phyloP scores from a whole-genome alignment of 2,888 invertebrate genomes.

The Gymnoscelis rufifasciata region DNA sequence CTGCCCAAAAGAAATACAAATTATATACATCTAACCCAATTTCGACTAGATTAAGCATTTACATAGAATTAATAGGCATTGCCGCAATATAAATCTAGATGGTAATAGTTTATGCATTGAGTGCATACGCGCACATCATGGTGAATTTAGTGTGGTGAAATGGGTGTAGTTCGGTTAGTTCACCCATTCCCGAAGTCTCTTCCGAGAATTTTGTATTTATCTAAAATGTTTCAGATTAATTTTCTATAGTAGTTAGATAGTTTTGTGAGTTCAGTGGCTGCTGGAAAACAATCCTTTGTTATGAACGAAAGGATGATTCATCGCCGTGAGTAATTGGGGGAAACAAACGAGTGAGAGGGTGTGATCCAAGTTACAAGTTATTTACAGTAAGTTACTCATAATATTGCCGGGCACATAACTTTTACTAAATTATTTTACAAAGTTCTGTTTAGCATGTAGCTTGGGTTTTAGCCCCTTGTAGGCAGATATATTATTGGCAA shows the following conservation, averaged over 20 bases:
- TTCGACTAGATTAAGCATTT: not conserved
- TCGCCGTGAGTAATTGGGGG: slow-evolving; percentile 58
- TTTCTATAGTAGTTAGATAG: not conserved
- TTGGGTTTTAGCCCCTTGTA: no score
- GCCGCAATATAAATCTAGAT: not conserved
- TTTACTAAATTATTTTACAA: no score
- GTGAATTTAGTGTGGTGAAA: not conserved
- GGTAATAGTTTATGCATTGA: not conserved
- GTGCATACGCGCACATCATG: not conserved
- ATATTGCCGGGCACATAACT: no score
- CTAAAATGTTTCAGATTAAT: no score
- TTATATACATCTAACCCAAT: not conserved
- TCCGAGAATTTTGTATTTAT: not conserved
- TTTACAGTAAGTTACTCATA: not conserved
- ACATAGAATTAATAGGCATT: not conserved
- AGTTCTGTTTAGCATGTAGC: no score
- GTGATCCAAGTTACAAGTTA: not conserved
- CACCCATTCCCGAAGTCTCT: not conserved
- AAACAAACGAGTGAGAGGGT: slow-evolving; percentile 29
- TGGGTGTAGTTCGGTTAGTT: slow-evolving; percentile 1
- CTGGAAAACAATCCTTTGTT: slow-evolving; percentile 54
- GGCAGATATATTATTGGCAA: no score
- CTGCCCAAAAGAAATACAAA: not conserved
- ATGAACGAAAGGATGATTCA: slow-evolving; percentile 67
- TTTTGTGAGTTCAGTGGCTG: slow-evolving; percentile 23